Evolutionary conservation across 2,113 vertebrate species (phyloP), one percentile per base, ranked within the genome.

Genomic region (Opisthocomus hoazin): DNA sequence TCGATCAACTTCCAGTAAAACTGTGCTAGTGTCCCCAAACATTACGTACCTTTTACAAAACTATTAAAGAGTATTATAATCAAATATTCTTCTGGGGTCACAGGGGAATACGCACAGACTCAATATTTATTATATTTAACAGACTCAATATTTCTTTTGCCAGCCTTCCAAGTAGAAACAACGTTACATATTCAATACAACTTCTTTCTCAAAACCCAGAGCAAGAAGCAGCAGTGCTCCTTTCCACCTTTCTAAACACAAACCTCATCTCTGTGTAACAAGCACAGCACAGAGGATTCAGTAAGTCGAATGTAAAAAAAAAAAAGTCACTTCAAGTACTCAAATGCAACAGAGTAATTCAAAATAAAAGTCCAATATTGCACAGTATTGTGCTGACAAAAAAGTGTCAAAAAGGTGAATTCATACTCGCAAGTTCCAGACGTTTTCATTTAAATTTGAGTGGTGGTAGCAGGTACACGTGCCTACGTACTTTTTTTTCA

Each of bases 21-120:
- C 22, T 9, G 5, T 18, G 10, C 57, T 14, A 5, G 34, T 2
- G 18, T 45, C 32, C 60, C 43, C 57, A 57, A 6, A 34, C 14
- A 27, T 10, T 7, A 27, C 26, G 8, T 2, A 24, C 15, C 22
- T 15, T 17, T 6, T 53, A 53, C 26, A 30, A 14, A 19, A 12
- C 10, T 19, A 32, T 32, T 45, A 54, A 54, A 30, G 16, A 10
- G 20, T 30, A 20, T 26, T 16, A 14, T 10, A 36, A 46, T 29
- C 60, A 83, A 73, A 26, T 74, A 61, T 20, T 32, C 48, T 39
- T 50, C 51, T 1, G 1, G 36, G 23, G 73, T 43, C 41, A 60
- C 6, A 54, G 3, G 2, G 51, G 5, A 64, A 43, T 4, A 37
- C 3, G 14, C 18, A 22, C 0, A 15, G 6, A 12, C 21, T 36